Percentiles rank a stretch among this genome's conserved stretches.
Evolutionary conservation across 2,888 invertebrate species (phyloP).

Genomic region (Anoplius nigerrimus): DNA sequence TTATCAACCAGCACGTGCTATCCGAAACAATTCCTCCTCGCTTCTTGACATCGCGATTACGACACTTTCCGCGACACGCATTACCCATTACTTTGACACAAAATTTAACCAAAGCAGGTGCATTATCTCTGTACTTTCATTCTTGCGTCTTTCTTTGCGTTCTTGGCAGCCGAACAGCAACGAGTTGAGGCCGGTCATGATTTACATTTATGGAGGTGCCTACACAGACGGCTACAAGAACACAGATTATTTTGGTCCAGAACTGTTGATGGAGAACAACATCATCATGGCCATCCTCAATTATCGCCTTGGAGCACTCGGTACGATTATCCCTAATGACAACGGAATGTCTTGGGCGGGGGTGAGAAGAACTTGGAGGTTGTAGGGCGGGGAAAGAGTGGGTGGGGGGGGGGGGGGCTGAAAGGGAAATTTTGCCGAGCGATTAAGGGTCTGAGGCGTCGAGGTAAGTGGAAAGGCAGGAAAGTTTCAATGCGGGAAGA

Average conservation of each 20-base stretch:
- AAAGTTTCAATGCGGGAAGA: no score
- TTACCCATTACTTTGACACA: no score
- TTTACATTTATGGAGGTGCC: conserved; percentile 52
- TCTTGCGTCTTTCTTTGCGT: background rate
- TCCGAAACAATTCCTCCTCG: no score
- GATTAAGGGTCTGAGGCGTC: no score
- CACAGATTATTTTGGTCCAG: conserved; percentile 30
- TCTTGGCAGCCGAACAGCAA: background rate
- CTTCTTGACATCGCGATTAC: no score
- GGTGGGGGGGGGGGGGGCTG: no score
- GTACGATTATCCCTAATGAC: conserved; percentile 21
- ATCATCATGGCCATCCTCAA: conserved; percentile 53
- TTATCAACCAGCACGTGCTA: no score
- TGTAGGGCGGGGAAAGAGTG: background rate
- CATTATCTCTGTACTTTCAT: no score
- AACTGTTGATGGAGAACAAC: conserved; percentile 55
- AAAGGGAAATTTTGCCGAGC: no score
- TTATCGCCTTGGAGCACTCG: conserved; percentile 56
- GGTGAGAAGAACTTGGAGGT: background rate
- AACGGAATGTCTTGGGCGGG: background rate
- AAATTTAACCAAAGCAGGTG: no score
- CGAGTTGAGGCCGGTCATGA: conserved; percentile 45
- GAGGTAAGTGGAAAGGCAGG: no score
- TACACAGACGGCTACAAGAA: conserved; percentile 33
- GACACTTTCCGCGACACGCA: no score